Percentiles rank a stretch among this genome's conserved stretches.
These are phyloP conservation scores for Lerema accius DNA, from an alignment of 1,140 invertebrate species.

Conservation along the genomic window DNA sequence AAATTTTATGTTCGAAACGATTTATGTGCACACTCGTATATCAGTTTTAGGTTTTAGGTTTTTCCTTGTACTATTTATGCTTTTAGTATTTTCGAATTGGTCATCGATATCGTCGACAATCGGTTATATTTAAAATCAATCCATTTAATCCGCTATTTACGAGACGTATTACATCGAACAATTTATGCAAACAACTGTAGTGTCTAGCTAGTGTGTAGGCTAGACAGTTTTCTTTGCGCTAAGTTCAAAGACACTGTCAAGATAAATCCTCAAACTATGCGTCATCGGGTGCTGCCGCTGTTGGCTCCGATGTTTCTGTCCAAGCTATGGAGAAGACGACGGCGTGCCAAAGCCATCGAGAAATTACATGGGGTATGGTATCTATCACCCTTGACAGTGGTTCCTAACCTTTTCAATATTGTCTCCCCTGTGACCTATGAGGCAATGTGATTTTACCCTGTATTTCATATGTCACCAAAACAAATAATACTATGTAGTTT, in stretches of 20 bases:
- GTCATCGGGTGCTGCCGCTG: slow-evolving; percentile 69
- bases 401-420: too few species aligned
- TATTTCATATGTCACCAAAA: too few species aligned
- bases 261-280: slow-evolving; percentile 79
- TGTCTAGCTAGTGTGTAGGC: slow-evolving; percentile 41
- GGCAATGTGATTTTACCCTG: too few species aligned
- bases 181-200: too few species aligned
- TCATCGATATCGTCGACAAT: neutral
- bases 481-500: too few species aligned
- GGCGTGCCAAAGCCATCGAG: slow-evolving; percentile 68
- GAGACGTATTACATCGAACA: too few species aligned
- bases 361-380: slow-evolving; percentile 65
- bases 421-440: too few species aligned
- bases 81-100: slow-evolving; percentile 1
- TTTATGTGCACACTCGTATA: neutral
- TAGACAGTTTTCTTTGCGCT: slow-evolving; percentile 29
- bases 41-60: slow-evolving; percentile 2
- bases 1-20: slow-evolving; percentile 19
- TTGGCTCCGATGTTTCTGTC: slow-evolving; percentile 72
- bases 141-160: neutral
- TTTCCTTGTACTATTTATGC: neutral
- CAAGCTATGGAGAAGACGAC: slow-evolving; percentile 66
- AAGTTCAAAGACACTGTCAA: slow-evolving; percentile 46
- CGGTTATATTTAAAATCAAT: neutral
- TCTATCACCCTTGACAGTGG: neutral